A percentile compares a stretch with the other conserved stretches of the same genome.
Evolutionary conservation across 2,888 invertebrate genomes (phyloP).

Genomic region (Ophraella communa): DNA sequence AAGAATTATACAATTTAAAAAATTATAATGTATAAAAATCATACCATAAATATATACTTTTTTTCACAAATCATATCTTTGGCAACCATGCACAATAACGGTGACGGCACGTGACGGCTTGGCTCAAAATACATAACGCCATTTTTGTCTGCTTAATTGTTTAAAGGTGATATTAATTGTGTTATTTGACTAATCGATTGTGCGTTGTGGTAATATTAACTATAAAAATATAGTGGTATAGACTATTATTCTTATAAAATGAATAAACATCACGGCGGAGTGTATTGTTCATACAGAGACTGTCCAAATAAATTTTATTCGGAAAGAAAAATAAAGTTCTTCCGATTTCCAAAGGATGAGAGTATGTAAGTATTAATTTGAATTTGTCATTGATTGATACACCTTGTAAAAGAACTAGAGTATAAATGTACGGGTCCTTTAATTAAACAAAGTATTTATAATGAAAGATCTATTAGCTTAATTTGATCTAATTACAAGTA

Average conservation of each 20-base stretch:
- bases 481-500: too few species aligned
- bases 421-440: too few species aligned
- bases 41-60: background rate
- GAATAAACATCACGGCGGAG: too few species aligned
- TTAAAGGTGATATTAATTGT: background rate
- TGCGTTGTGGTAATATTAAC: background rate
- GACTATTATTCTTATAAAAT: background rate
- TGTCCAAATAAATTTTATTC: too few species aligned
- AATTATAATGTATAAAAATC: background rate
- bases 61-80: background rate
- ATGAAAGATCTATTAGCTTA: too few species aligned
- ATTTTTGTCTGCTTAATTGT: background rate
- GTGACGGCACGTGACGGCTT: background rate
- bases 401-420: too few species aligned
- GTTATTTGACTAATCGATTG: background rate
- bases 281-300: too few species aligned
- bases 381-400: too few species aligned
- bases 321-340: too few species aligned
- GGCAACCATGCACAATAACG: background rate
- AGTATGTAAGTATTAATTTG: too few species aligned
- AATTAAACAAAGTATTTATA: too few species aligned
- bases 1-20: background rate
- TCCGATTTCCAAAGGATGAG: too few species aligned
- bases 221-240: background rate
- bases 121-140: background rate